Evolutionary conservation across 1,140 invertebrate species (phyloP).

Genomic region (Triops cancriformis): DNA sequence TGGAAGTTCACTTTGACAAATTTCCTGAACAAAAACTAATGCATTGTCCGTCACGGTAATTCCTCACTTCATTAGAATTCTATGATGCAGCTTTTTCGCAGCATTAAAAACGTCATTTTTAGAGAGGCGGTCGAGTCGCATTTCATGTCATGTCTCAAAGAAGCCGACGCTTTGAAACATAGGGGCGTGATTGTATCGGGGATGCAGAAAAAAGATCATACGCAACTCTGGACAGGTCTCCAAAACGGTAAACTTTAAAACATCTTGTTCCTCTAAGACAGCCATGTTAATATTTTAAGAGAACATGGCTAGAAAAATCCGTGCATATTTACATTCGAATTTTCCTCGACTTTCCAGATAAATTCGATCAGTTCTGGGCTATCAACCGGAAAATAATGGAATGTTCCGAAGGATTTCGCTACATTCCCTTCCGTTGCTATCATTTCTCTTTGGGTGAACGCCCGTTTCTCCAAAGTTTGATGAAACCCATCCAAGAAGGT

Average conservation of each 20-base stretch:
- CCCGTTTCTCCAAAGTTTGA: conserved; percentile 55
- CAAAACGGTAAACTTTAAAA: conserved; percentile 62
- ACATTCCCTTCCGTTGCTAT: conserved; percentile 87
- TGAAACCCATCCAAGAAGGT: conserved; percentile 62
- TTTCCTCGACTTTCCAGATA: conserved; percentile 54
- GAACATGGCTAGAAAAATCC: too few species aligned
- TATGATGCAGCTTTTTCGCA: conserved; percentile 32
- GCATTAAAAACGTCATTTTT: conserved; percentile 32
- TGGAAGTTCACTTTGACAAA: conserved; percentile 91
- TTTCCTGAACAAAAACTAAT: conserved; percentile 73
- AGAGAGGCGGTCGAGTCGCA: conserved; percentile 86
- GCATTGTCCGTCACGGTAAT: conserved; percentile 65
- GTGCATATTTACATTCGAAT: too few species aligned
- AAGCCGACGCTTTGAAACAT: conserved; percentile 95
- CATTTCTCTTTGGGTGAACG: conserved; percentile 33
- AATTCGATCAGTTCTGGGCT: conserved; percentile 98
- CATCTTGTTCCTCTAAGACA: too few species aligned
- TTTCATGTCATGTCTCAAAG: conserved; percentile 92
- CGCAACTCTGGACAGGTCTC: conserved; percentile 88
- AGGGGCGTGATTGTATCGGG: conserved; percentile 77
- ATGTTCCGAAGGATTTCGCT: conserved; percentile 64
- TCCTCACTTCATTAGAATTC: conserved; percentile 16
- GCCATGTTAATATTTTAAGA: too few species aligned
- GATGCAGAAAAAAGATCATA: conserved; percentile 98
- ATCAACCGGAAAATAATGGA: conserved; percentile 94